Evolutionary conservation across 2,113 vertebrate genomes (phyloP).

Genomic region (Lophotis ruficrista): DNA sequence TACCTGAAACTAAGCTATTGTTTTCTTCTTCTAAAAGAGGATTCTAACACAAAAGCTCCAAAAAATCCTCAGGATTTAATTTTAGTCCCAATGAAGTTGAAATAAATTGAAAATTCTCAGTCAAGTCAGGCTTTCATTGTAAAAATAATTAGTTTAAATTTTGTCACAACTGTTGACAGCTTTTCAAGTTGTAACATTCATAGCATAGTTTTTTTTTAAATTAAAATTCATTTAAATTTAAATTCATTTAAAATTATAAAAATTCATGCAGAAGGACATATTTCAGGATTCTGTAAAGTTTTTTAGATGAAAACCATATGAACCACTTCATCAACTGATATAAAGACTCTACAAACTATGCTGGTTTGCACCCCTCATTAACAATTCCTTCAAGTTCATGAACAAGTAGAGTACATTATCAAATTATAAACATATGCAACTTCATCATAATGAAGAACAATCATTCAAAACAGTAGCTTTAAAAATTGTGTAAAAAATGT

Average conservation of each 20-base stretch:
- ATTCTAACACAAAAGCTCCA: background rate
- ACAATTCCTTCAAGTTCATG: background rate
- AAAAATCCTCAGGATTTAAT: background rate
- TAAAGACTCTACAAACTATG: background rate
- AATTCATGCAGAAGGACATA: background rate
- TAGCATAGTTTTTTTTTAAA: background rate
- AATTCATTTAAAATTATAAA: no score
- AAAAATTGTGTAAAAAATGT: background rate
- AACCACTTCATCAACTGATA: background rate
- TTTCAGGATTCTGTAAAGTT: background rate
- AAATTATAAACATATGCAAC: background rate
- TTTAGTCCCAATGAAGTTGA: background rate
- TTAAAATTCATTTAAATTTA: no score
- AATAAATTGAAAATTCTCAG: conserved; percentile 11
- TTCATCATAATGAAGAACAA: background rate
- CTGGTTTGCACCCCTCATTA: background rate
- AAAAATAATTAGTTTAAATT: conserved; percentile 1
- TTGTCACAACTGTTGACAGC: conserved; percentile 10
- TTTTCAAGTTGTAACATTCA: background rate
- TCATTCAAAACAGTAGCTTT: background rate
- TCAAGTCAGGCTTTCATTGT: background rate
- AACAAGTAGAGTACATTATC: background rate
- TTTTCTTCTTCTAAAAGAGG: background rate
- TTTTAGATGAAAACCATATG: background rate
- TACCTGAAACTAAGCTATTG: background rate